These are phyloP conservation scores for Rhodeus uyekii DNA, from an alignment of 2,797 vertebrate species.

Conservation along the genomic window DNA sequence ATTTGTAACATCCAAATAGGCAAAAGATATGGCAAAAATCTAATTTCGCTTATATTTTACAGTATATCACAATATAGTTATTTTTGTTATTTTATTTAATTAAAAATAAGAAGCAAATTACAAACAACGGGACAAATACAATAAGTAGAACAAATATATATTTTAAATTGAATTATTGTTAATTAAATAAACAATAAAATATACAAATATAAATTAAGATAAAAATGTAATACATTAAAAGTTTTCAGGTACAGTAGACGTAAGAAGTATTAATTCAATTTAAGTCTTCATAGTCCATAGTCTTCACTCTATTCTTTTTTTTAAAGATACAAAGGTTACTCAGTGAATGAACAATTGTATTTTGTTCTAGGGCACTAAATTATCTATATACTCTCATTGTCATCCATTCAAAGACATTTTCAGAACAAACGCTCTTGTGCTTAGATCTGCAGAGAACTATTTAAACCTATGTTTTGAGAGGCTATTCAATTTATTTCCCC, in stretches of 20 bases:
- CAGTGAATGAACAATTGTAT: no score
- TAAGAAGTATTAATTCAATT: no score
- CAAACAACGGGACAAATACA: neutral
- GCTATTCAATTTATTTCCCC: neutral
- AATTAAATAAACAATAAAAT: no score
- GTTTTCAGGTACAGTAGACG: no score
- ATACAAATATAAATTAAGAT: no score
- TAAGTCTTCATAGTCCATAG: no score
- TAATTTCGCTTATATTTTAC: no score
- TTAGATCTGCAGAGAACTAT: conserved; percentile 1
- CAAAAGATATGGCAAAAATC: neutral
- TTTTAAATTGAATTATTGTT: neutral
- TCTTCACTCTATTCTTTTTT: no score
- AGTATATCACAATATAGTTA: neutral
- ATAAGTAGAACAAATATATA: neutral
- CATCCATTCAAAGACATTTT: neutral
- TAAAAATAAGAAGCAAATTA: neutral
- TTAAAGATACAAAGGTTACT: no score
- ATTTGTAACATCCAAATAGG: neutral
- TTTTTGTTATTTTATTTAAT: neutral
- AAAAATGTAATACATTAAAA: no score
- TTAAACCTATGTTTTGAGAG: conserved; percentile 31
- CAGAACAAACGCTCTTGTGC: conserved; percentile 1
- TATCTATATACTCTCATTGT: neutral
- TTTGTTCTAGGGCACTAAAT: neutral